These are phyloP conservation scores for Menura novaehollandiae DNA, from an alignment of 2,113 vertebrate genomes.

Conservation along the genomic window DNA sequence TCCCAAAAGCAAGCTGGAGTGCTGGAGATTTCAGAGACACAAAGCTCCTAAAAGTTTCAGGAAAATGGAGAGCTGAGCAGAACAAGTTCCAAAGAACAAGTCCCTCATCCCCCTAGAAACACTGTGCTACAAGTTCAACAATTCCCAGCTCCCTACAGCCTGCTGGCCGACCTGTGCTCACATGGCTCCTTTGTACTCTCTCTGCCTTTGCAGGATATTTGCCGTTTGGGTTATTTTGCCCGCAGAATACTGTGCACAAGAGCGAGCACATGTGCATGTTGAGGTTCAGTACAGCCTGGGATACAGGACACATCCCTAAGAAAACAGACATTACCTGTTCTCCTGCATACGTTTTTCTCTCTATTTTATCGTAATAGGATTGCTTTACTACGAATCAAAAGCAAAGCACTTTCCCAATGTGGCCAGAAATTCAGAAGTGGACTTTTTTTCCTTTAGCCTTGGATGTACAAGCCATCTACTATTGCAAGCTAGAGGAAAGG, in stretches of 20 bases:
- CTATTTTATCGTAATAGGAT: not conserved
- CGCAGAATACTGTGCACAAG: not conserved
- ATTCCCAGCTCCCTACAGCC: not conserved
- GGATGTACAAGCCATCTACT: not conserved
- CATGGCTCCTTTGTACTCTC: not conserved
- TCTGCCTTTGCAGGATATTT: not conserved
- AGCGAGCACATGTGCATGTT: rapidly evolving
- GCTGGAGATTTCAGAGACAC: not conserved
- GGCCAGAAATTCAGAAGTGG: not conserved
- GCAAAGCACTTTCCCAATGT: rapidly evolving
- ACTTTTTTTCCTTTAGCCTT: not conserved
- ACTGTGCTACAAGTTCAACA: rapidly evolving
- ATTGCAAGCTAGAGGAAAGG: not conserved
- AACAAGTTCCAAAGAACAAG: not conserved
- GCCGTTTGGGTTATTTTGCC: not conserved
- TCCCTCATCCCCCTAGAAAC: not conserved
- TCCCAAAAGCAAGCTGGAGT: not conserved
- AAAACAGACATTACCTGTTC: not conserved
- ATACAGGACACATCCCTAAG: not conserved
- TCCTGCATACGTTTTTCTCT: not conserved
- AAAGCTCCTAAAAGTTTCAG: not conserved
- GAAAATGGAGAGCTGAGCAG: not conserved
- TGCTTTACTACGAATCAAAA: not conserved
- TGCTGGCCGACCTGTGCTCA: not conserved
- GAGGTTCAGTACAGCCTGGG: not conserved